These are phyloP conservation scores for Acanthopagrus latus DNA, from an alignment of 2,797 vertebrate genomes.

Conservation along the genomic window DNA sequence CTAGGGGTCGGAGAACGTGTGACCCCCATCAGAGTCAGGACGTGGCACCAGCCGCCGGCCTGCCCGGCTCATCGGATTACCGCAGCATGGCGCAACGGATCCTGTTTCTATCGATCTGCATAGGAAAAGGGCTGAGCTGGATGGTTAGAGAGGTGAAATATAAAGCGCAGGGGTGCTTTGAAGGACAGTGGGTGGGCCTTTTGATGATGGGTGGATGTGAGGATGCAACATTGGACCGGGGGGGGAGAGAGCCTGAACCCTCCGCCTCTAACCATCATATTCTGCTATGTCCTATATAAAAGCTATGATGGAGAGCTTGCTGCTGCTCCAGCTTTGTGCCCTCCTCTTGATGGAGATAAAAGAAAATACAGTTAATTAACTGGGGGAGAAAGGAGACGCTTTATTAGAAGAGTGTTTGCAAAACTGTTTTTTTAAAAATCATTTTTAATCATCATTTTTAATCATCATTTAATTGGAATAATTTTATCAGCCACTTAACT, in stretches of 20 bases:
- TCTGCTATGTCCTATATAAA: conserved; percentile 38
- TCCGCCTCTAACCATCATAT: background rate
- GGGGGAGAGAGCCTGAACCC: conserved; percentile 8
- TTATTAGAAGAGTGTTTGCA: conserved; percentile 14
- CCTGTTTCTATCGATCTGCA: conserved; percentile 86
- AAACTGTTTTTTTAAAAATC: background rate
- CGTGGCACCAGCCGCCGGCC: conserved; percentile 75
- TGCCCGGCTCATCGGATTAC: conserved; percentile 80
- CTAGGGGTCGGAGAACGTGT: conserved; percentile 64
- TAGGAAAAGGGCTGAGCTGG: conserved; percentile 84
- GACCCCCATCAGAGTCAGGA: conserved; percentile 73
- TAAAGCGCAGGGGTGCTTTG: conserved; percentile 82
- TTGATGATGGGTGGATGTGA: conserved; percentile 47
- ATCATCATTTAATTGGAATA: no score
- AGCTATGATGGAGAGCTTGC: conserved; percentile 18
- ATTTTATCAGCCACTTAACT: background rate
- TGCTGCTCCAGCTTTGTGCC: conserved; percentile 18
- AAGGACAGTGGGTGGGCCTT: conserved; percentile 78
- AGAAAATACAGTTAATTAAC: conserved; percentile 28
- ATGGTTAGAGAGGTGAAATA: conserved; percentile 85
- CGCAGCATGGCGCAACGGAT: conserved; percentile 78
- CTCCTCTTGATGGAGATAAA: conserved; percentile 26
- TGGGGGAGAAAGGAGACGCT: background rate
- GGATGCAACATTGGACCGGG: conserved; percentile 25
- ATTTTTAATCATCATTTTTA: no score